Percentiles rank a stretch among this genome's conserved stretches.
phyloP scores from a whole-genome alignment of 2,113 vertebrate species.

The Sinocyclocheilus grahami region DNA sequence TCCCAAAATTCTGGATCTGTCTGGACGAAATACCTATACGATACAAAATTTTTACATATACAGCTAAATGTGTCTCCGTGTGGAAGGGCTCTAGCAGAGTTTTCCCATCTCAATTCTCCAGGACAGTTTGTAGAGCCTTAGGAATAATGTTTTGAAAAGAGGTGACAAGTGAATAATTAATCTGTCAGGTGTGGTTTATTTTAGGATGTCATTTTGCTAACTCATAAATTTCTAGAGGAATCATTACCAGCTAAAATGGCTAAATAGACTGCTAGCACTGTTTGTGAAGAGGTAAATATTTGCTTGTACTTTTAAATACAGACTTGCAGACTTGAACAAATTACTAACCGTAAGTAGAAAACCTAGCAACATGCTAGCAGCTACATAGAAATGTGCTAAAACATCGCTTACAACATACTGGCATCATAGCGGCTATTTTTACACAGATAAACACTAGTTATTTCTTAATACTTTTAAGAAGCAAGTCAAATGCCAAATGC shows the following conservation, averaged over 20 bases:
- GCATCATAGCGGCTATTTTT: not conserved
- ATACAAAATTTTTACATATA: too few species aligned
- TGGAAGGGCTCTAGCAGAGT: not conserved
- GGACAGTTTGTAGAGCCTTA: not conserved
- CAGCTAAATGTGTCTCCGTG: too few species aligned
- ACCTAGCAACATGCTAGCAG: not conserved
- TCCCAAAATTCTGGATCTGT: too few species aligned
- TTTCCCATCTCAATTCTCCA: not conserved
- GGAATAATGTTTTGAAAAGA: not conserved
- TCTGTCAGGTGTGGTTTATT: too few species aligned
- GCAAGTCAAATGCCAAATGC: not conserved
- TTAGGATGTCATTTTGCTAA: conserved; percentile 14
- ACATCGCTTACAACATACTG: not conserved
- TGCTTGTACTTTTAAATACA: not conserved
- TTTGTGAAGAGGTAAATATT: not conserved
- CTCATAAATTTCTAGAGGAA: too few species aligned
- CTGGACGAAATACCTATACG: too few species aligned
- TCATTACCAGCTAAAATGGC: not conserved
- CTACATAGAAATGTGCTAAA: not conserved
- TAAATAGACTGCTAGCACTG: not conserved
- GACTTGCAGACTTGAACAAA: not conserved
- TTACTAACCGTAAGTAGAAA: not conserved
- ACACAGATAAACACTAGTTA: not conserved
- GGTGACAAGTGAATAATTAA: conserved; percentile 5
- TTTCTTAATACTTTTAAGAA: not conserved